phyloP scores from a whole-genome alignment of 2,113 vertebrate genomes.

The Steatornis caripensis region DNA sequence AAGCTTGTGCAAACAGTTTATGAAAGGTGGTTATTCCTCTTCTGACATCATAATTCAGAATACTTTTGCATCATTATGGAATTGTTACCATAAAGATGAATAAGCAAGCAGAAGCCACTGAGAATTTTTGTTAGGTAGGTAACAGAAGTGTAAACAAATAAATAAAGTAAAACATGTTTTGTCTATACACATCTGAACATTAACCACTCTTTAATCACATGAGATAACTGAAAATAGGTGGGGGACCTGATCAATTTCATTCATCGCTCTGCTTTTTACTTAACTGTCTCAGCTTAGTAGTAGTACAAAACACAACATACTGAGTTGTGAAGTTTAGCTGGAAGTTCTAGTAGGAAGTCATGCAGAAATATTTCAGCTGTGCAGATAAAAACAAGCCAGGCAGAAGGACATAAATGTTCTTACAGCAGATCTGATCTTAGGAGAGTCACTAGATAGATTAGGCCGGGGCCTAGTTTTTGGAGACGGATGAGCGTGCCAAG shows the following conservation, averaged over 20 bases:
- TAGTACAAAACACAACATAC: not conserved
- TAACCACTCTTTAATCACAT: not conserved
- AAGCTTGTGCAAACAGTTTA: not conserved
- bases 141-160: not conserved
- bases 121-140: not conserved
- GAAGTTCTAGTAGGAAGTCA: not conserved
- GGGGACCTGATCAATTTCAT: not conserved
- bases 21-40: not conserved
- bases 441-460: not conserved
- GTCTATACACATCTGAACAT: not conserved
- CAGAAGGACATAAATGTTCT: not conserved
- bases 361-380: not conserved
- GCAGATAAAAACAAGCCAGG: not conserved
- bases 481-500: not conserved
- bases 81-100: not conserved
- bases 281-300: not conserved
- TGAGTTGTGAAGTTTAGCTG: not conserved
- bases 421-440: not conserved
- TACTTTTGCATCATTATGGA: not conserved
- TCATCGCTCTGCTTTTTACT: not conserved
- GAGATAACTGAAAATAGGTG: not conserved
- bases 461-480: not conserved
- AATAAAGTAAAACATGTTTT: not conserved
- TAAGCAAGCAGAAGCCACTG: not conserved
- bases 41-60: not conserved